Base-by-base conservation (phyloP, 2,113 vertebrate species). In the Manacus vitellinus region DNA sequence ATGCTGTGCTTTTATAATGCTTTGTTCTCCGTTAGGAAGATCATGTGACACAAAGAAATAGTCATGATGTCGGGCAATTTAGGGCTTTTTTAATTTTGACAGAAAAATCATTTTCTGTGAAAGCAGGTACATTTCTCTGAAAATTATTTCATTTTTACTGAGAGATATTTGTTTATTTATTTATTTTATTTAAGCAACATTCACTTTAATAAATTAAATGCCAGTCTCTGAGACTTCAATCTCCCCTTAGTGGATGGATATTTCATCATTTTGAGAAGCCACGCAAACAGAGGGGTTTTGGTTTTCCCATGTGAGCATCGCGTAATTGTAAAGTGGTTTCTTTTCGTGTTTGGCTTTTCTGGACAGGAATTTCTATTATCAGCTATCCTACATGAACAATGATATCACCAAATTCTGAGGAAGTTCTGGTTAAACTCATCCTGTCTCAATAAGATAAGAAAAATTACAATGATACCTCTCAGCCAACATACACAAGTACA, bases 371-470 rank as follows among this genome's bases (percentile, higher is more conserved):
- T 74, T 61, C 21, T 88, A 14, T 84, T 97, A 96, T 95, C 95
- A 92, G 56, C 35, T 56, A 81, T 88, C 39, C 79, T 88, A 43
- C 6, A 0, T 13, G 94, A 88, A 43, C 43, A 85, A 18, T 55
- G 86, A 95, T 65, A 89, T 37, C 20, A 93, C 43, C 2, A 79
- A 94, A 88, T 73, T 83, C 92, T 91, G 72, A 89, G 88, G 76
- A 96, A 94, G 71, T 89, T 93, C 95, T 97, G 86, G 49, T 95
- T 86, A 85, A 81, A 81, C 30, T 94, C 61, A 83, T 28, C 22
- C 5, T 27, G 74, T 76, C 51, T 92, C 68, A 79, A 21, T 2
- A 23, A 76, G 62, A 87, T 95, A 93, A 95, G 52, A 76, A 95
- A 56, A 92, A 85, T 71, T n/a, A 90, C 37, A 82, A 27, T 67